Evolutionary conservation across 1,140 invertebrate species (phyloP).

Genomic region (Mamestra configurata): DNA sequence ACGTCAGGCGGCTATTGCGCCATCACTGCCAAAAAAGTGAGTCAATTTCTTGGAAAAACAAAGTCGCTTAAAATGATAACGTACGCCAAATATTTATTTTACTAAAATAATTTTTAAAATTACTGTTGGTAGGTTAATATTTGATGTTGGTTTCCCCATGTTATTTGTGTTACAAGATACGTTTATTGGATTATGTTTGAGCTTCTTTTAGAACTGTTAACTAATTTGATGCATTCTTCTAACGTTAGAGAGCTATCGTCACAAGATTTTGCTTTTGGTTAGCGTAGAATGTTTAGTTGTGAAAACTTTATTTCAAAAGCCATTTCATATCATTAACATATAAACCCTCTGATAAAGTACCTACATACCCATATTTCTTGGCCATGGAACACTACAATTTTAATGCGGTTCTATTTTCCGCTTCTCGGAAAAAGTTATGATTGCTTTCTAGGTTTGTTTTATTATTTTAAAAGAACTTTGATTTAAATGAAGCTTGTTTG

Average conservation of each 20-base stretch:
- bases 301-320: no score
- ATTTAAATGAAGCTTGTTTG: neutral
- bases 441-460: neutral
- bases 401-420: neutral
- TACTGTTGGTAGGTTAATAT: conserved; percentile 17
- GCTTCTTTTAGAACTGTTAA: neutral
- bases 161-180: neutral
- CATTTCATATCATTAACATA: no score
- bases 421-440: neutral
- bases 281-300: no score
- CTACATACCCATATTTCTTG: no score
- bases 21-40: conserved; percentile 44
- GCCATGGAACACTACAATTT: neutral
- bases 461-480: neutral
- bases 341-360: no score
- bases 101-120: conserved; percentile 36
- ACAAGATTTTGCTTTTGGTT: no score
- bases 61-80: conserved; percentile 26
- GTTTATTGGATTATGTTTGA: neutral
- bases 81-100: conserved; percentile 20
- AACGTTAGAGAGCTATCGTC: no score
- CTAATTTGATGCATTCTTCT: neutral
- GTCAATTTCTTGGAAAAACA: conserved; percentile 46
- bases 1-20: conserved; percentile 45
- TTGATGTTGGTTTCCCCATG: neutral